Evolutionary conservation across 1,140 invertebrate species (phyloP).

Genomic region (Musca domestica): DNA sequence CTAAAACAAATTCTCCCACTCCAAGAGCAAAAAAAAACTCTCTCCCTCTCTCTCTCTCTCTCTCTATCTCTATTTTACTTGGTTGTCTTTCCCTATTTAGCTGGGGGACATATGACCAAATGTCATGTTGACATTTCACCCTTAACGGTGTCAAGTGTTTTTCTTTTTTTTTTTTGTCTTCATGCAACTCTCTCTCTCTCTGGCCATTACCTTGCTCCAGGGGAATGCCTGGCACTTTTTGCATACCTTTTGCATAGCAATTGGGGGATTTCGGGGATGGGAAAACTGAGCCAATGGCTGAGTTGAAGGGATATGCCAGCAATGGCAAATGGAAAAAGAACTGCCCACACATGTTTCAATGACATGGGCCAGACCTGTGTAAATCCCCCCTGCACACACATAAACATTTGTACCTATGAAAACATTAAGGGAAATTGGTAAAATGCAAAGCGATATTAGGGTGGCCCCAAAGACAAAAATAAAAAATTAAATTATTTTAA

Average conservation of each 20-base stretch:
- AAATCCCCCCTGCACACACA: background rate
- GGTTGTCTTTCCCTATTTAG: too few relatives aligned
- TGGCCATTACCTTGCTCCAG: too few relatives aligned
- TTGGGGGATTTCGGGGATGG: too few relatives aligned
- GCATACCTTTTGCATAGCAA: too few relatives aligned
- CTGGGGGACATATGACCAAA: slow-evolving; percentile 28
- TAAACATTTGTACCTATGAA: background rate
- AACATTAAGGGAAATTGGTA: too few relatives aligned
- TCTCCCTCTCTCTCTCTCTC: background rate
- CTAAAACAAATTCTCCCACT: background rate
- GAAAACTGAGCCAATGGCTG: too few relatives aligned
- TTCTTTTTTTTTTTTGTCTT: background rate
- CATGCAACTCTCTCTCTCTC: too few relatives aligned
- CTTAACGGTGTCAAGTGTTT: slow-evolving; percentile 53
- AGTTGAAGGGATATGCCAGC: too few relatives aligned
- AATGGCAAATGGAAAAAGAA: background rate
- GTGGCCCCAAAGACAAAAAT: too few relatives aligned
- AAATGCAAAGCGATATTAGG: too few relatives aligned
- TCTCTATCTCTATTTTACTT: slow-evolving; percentile 2
- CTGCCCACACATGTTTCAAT: slow-evolving; percentile 12
- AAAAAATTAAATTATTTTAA: too few relatives aligned
- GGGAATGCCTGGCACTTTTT: too few relatives aligned
- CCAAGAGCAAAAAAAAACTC: background rate
- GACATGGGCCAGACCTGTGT: slow-evolving; percentile 8
- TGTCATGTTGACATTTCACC: slow-evolving; percentile 42